phyloP scores from a whole-genome alignment of 2,113 vertebrate genomes.

The Melanerpes formicivorus region DNA sequence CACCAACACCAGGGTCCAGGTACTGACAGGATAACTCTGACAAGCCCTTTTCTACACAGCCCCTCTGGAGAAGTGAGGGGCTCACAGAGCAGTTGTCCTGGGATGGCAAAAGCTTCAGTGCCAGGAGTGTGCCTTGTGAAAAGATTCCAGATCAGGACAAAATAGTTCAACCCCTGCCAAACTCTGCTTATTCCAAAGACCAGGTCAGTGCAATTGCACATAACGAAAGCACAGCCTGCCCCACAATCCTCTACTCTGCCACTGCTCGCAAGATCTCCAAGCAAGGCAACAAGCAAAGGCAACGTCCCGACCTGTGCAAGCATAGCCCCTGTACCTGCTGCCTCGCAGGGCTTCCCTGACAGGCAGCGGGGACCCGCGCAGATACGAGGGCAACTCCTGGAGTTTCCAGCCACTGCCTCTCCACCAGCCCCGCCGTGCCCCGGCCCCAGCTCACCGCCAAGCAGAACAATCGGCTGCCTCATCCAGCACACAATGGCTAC shows the following conservation, averaged over 20 bases:
- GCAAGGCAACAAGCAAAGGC: not conserved
- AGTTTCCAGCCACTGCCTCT: not conserved
- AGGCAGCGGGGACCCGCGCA: fast-evolving
- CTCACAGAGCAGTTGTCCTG: fast-evolving
- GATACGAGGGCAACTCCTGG: not conserved
- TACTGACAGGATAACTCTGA: fast-evolving
- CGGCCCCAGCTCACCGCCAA: not conserved
- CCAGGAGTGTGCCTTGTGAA: not conserved
- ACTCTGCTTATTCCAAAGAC: not conserved
- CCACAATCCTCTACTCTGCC: not conserved
- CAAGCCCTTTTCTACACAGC: not conserved
- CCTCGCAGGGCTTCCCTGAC: not conserved
- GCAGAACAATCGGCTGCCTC: slow-evolving; percentile 10
- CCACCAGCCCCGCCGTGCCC: not conserved
- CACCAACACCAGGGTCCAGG: not conserved
- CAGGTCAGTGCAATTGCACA: not conserved
- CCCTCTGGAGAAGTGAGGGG: not conserved
- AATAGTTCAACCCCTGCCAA: not conserved
- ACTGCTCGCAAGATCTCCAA: fast-evolving
- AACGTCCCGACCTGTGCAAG: fast-evolving
- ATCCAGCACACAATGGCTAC: slow-evolving; percentile 9
- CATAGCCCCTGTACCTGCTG: not conserved
- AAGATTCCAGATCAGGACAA: not conserved
- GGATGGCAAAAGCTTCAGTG: not conserved
- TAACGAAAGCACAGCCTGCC: not conserved